phyloP scores from a whole-genome alignment of 2,888 invertebrate species.

The Anorthoa munda region DNA sequence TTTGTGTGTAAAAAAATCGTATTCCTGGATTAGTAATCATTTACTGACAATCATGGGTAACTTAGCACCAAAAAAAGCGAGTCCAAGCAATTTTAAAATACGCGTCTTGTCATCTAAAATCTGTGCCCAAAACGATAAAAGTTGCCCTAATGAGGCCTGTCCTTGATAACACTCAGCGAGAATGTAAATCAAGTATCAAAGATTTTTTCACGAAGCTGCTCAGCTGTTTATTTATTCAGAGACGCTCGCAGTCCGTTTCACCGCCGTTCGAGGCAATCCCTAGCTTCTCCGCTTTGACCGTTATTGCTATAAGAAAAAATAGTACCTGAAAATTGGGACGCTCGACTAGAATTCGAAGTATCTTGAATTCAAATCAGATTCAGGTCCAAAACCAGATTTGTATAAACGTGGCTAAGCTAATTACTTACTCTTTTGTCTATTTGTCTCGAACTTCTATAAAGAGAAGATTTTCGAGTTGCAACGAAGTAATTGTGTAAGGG shows the following conservation, averaged over 20 bases:
- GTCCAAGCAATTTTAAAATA: slow-evolving; percentile 7
- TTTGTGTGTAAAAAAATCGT: neutral
- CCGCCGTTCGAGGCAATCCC: slow-evolving; percentile 24
- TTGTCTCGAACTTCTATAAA: neutral
- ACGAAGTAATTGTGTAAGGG: too few species aligned
- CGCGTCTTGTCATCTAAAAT: slow-evolving; percentile 21
- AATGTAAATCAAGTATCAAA: slow-evolving; percentile 57
- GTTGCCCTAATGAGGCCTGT: slow-evolving; percentile 43
- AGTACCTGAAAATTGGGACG: neutral
- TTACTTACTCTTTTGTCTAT: neutral
- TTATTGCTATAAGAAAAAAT: slow-evolving; percentile 16
- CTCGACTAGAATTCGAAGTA: slow-evolving; percentile 12
- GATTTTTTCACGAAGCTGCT: slow-evolving; percentile 51
- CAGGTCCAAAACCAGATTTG: slow-evolving; percentile 1
- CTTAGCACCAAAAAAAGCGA: neutral
- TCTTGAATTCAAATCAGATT: neutral
- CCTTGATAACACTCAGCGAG: slow-evolving; percentile 41
- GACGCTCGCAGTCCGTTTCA: slow-evolving; percentile 26
- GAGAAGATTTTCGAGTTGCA: neutral
- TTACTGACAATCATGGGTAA: neutral
- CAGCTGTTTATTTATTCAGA: slow-evolving; percentile 54
- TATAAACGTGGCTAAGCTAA: slow-evolving; percentile 10
- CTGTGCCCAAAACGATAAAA: slow-evolving; percentile 38
- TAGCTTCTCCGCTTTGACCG: slow-evolving; percentile 19
- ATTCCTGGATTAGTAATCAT: neutral